These are phyloP conservation scores for Mustela lutreola DNA, from an alignment of 2,113 vertebrate genomes.

Conservation along the genomic window DNA sequence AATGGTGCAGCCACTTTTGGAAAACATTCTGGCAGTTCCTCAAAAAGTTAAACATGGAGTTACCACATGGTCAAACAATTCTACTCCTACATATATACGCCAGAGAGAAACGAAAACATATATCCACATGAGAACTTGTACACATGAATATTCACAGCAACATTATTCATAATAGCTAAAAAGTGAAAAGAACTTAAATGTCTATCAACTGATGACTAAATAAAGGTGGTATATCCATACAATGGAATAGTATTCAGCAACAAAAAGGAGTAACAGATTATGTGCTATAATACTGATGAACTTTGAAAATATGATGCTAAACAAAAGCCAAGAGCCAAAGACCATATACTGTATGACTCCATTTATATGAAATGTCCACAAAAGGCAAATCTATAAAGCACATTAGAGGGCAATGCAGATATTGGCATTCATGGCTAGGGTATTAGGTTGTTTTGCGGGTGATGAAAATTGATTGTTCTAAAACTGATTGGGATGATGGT, in stretches of 20 bases:
- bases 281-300: background rate
- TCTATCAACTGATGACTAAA: background rate
- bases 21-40: conserved; percentile 28
- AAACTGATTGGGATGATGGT: background rate
- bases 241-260: background rate
- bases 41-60: background rate
- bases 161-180: background rate
- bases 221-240: background rate
- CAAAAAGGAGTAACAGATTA: background rate
- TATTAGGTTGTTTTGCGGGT: background rate
- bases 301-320: background rate
- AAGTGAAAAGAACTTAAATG: background rate
- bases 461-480: background rate
- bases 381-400: background rate
- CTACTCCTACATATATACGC: background rate
- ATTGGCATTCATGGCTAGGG: background rate
- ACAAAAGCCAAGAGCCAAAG: background rate
- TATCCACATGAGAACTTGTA: background rate
- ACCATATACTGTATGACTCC: background rate
- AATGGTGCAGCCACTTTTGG: background rate
- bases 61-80: background rate
- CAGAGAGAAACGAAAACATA: background rate
- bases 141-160: background rate
- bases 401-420: background rate
- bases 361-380: background rate